Conservation (phyloP, 2,797 vertebrate genomes). For the Chelon auratus region DNA sequence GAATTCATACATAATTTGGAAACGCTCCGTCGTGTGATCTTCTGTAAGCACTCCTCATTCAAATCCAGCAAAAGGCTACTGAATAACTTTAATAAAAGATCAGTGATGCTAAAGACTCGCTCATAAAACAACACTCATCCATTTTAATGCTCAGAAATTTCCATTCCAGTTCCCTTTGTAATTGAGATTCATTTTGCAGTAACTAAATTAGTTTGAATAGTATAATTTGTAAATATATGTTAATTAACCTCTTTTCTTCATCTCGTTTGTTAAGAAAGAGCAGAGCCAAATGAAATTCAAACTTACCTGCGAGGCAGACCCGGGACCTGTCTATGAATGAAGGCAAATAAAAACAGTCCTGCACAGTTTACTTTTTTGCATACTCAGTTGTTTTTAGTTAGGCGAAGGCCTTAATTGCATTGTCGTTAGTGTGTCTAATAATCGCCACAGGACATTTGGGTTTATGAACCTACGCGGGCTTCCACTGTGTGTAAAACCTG, state of each 20-base stretch:
- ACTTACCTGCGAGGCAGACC: constrained; percentile 83
- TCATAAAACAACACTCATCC: constrained; percentile 80
- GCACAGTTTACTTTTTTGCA: constrained; percentile 81
- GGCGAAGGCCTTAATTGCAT: constrained; percentile 80
- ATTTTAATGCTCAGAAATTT: constrained; percentile 81
- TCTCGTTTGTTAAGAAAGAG: constrained; percentile 63
- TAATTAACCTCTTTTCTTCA: constrained; percentile 78
- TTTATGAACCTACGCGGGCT: constrained; percentile 74
- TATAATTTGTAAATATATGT: constrained; percentile 85
- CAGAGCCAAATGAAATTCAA: constrained; percentile 80
- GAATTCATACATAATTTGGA: constrained; percentile 78
- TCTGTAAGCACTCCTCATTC: constrained; percentile 71
- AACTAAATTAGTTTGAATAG: constrained; percentile 83
- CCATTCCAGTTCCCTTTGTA: constrained; percentile 77
- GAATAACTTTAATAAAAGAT: constrained; percentile 79
- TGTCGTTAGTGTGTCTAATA: constrained; percentile 82
- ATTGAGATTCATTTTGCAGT: constrained; percentile 78
- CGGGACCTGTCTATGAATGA: constrained; percentile 69
- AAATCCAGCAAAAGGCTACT: constrained; percentile 62
- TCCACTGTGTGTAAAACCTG: constrained; percentile 75
- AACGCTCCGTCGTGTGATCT: constrained; percentile 59
- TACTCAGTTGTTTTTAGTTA: constrained; percentile 80
- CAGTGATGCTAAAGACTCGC: constrained; percentile 69
- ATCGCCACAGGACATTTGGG: constrained; percentile 82
- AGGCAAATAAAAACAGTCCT: constrained; percentile 80